Evolutionary conservation across 1,140 invertebrate species (phyloP), one percentile per base, ranked within the genome.

Genomic region (Drosophila sp.): DNA sequence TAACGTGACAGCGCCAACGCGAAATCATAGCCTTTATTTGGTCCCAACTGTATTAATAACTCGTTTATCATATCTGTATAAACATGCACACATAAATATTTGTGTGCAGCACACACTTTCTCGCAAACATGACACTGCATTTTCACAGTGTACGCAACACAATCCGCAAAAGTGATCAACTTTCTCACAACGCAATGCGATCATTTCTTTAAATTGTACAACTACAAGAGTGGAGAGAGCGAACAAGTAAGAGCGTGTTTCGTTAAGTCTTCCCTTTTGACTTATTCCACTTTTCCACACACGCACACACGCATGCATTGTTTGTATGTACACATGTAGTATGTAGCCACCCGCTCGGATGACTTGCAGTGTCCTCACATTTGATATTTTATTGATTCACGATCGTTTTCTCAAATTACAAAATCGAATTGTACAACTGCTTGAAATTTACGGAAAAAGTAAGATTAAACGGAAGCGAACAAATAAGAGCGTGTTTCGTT

Each of bases 21-120:
- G 29, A 53, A 62, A 62, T 62, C 50, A 64, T 48, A 56, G 14
- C 18, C 38, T 29, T 41, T 64, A 64, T 71, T 64, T 41, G 62
- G 16, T 51, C 43, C 53, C 53, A 65, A n/a, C 27, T 13, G 62
- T 8, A 66, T 43, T 43, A 29, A 58, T 50, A 56, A 56, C 18
- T 38, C 53, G 34, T 56, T 56, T 56, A 56, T 56, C 53, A 40
- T 38, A 40, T 21, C 21, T 21, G 21, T 56, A 54, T 16, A 51
- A n/a, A 14, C 27, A 41, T 21, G n/a, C n/a, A n/a, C n/a, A 43
- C 1, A 61, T 36, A 45, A 4, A 13, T 40, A 13, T 40, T 9
- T 18, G 9, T 50, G 9, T 9, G 5, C 4, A 0, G 27, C 29
- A 7, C 34, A 6, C 8, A 51, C 48, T 51, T 51, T 51, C 46